phyloP scores from a whole-genome alignment of 1,140 invertebrate species.

The Heliconius hewitsoni region DNA sequence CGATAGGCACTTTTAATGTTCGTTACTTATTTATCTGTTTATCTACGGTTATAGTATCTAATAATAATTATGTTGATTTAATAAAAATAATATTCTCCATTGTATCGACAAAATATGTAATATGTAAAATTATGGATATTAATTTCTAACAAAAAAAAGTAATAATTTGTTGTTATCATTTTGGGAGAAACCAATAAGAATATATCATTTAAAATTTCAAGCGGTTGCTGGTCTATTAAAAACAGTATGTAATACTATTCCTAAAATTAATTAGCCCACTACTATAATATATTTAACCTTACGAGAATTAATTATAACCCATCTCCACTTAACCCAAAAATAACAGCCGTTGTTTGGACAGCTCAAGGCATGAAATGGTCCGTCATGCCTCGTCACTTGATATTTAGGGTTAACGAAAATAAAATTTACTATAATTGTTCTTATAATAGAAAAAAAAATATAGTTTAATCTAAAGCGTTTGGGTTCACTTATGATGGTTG shows the following conservation, averaged over 20 bases:
- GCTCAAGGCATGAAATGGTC: slow-evolving; percentile 15
- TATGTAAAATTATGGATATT: too few relatives aligned
- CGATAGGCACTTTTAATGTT: too few relatives aligned
- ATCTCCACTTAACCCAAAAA: slow-evolving; percentile 32
- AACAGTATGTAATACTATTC: background rate
- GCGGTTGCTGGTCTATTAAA: background rate
- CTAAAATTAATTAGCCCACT: background rate
- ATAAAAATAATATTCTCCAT: too few relatives aligned
- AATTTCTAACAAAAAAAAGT: too few relatives aligned
- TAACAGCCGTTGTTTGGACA: slow-evolving; percentile 29
- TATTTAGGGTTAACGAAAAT: slow-evolving; percentile 29
- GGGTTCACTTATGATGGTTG: background rate
- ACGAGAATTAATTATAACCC: slow-evolving; percentile 7
- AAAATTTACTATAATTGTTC: background rate
- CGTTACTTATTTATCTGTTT: too few relatives aligned
- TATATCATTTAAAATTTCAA: background rate
- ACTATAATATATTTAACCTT: background rate
- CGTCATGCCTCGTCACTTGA: slow-evolving; percentile 26
- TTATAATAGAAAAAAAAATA: too few relatives aligned
- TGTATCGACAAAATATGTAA: too few relatives aligned
- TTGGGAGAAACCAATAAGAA: background rate
- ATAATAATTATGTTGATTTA: too few relatives aligned
- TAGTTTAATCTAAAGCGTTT: too few relatives aligned
- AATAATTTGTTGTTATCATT: background rate
- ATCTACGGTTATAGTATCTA: too few relatives aligned